A percentile compares a stretch with the other conserved stretches of the same genome.
phyloP scores from a whole-genome alignment of 2,888 invertebrate genomes.

The Drosophila leonis region DNA sequence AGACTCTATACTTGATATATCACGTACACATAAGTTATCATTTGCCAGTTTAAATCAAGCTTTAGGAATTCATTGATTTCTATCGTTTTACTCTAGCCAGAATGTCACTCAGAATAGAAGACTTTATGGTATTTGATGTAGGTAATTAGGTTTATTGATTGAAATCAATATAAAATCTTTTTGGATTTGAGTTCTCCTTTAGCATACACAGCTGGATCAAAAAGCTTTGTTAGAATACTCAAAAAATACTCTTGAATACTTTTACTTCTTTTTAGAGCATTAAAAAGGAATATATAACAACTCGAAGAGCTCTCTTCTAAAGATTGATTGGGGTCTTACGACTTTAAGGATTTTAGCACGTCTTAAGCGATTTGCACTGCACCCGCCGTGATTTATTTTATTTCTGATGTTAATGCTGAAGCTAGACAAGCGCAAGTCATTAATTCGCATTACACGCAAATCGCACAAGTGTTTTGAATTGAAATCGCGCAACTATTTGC shows the following conservation, averaged over 20 bases:
- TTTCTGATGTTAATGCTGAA: neutral
- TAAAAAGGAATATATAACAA: neutral
- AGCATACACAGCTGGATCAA: too few relatives aligned
- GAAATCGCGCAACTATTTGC: constrained; percentile 20
- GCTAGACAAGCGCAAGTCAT: constrained; percentile 32
- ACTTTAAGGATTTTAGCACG: neutral
- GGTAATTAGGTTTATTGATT: neutral
- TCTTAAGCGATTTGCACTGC: neutral
- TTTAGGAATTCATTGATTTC: neutral
- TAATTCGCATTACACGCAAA: constrained; percentile 41
- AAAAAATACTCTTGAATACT: neutral
- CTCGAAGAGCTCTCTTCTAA: neutral
- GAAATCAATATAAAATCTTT: neutral
- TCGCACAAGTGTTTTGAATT: constrained; percentile 35
- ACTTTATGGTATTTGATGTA: neutral
- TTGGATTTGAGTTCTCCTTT: neutral
- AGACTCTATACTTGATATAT: too few relatives aligned
- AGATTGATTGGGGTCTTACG: neutral
- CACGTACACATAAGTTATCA: too few relatives aligned
- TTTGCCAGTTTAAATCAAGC: neutral
- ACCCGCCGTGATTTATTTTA: neutral
- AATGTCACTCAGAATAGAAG: neutral
- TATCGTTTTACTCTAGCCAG: neutral
- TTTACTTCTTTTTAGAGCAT: neutral
- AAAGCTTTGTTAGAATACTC: neutral